Conservation (phyloP, 2,888 invertebrate species). For the Trachelus tabidus region DNA sequence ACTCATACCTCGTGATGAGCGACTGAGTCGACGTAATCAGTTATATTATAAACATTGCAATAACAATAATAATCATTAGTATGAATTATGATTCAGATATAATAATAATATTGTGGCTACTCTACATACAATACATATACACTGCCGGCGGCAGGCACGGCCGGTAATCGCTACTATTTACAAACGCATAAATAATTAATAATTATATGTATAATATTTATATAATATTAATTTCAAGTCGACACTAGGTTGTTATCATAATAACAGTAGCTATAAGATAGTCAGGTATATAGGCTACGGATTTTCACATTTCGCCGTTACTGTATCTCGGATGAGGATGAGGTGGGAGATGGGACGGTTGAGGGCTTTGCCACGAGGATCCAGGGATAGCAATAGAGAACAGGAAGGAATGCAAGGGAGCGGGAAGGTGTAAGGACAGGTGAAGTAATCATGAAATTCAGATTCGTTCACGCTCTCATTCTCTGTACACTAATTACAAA, state of each 20-base stretch:
- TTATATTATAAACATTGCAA: conserved; percentile 61
- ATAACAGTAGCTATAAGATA: conserved; percentile 30
- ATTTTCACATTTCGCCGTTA: conserved; percentile 26
- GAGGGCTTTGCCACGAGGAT: neutral
- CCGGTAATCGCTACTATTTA: conserved; percentile 59
- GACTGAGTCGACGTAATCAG: conserved; percentile 48
- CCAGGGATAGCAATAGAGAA: no score
- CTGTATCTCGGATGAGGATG: conserved; percentile 28
- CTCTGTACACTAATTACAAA: conserved; percentile 65
- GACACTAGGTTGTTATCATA: conserved; percentile 15
- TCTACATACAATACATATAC: conserved; percentile 66
- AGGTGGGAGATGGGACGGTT: neutral
- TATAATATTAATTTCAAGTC: conserved; percentile 27
- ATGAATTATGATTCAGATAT: conserved; percentile 43
- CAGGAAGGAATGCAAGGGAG: neutral
- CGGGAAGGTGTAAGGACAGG: neutral
- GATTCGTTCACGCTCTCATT: conserved; percentile 19
- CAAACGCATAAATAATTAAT: conserved; percentile 65
- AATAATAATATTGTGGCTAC: conserved; percentile 54
- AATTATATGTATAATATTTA: conserved; percentile 44
- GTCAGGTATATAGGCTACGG: conserved; percentile 33
- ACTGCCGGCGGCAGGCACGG: conserved; percentile 52
- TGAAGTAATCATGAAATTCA: neutral
- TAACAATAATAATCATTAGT: conserved; percentile 59
- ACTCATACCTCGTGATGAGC: conserved; percentile 44